Base-by-base conservation (phyloP, 2,888 invertebrate genomes). In the Chrysolina americana region DNA sequence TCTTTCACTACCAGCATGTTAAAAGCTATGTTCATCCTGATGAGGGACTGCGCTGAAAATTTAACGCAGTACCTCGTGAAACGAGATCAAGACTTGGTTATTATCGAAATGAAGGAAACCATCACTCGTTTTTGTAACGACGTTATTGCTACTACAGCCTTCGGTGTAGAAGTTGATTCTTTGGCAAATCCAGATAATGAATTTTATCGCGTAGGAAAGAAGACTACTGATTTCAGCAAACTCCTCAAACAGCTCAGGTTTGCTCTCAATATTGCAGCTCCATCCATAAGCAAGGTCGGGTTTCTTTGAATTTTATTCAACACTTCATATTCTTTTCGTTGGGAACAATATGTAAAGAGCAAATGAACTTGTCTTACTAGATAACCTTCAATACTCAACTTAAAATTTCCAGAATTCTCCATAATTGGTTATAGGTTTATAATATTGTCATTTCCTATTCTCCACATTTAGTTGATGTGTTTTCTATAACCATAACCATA, bases 121-220 rank as follows among this genome's bases (percentile, higher is more conserved):
- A 88, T 87, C 62, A 63, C 56, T 2, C 36, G 71, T 11, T 71
- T 53, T 19, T 59, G 89, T 0, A 90, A 89, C 74, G 91, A 91
- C 79, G 89, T 91, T 0, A 91, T 91, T 69, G 91, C 90, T 0
- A 87, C 89, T 0, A 87, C 78, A n/a, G 77, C 79, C n/a, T 81
- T 80, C 74, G 81, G 81, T 5, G 71, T 81, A 6, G 73, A 80
- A 77, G 89, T 91, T 2, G 88, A 92, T 81, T 92, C 92, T 0
- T 86, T 90, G 28, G 83, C 84, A 5, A 88, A 92, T 0, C 86
- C 84, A 4, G 81, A 90, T 0, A 91, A 92, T 77, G 83, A 89
- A 44, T 92, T 92, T 81, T 92, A 89, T 78, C 65, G 81, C 23
- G 89, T 88, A 86, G 91, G 91, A 23, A 89, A 89, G 75, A 84